Evolutionary conservation across 1,140 invertebrate species (phyloP).

Genomic region (Caerostris darwini): DNA sequence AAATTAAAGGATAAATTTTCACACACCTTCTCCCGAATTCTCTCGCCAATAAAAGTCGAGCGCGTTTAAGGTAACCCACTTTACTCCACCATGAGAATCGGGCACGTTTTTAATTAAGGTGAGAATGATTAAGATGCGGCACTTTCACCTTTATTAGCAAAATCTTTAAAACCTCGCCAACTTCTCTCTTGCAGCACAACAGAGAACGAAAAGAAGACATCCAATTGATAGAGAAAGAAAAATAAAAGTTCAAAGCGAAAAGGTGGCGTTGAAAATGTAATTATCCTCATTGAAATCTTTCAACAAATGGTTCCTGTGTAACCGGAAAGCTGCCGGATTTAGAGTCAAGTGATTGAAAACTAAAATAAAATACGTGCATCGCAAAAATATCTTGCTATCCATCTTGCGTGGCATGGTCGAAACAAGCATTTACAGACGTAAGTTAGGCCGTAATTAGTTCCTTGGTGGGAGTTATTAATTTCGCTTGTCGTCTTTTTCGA

Average conservation of each 20-base stretch:
- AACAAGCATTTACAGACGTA: constrained; percentile 21
- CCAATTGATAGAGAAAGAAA: not conserved
- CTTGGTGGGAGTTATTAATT: constrained; percentile 21
- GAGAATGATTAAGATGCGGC: not conserved
- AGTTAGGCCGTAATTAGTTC: constrained; percentile 45
- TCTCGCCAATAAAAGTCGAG: not conserved
- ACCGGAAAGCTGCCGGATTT: not conserved
- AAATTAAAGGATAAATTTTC: constrained; percentile 23
- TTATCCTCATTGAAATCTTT: not conserved
- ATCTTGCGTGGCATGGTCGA: not conserved
- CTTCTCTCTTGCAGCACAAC: not conserved
- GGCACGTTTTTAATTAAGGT: constrained; percentile 15
- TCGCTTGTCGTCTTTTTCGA: not conserved
- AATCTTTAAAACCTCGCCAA: constrained; percentile 28
- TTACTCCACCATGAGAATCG: not conserved
- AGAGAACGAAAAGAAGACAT: not conserved
- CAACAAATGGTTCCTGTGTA: not conserved
- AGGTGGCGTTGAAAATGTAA: not conserved
- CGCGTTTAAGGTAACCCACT: not conserved
- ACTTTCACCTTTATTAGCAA: constrained; percentile 13
- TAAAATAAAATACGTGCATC: not conserved
- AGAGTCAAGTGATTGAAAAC: not conserved
- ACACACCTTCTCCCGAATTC: not conserved
- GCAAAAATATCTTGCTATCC: not conserved
- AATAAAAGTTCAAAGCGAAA: not conserved